Conservation (phyloP, 2,797 vertebrate species). For the Centroberyx gerrardi region DNA sequence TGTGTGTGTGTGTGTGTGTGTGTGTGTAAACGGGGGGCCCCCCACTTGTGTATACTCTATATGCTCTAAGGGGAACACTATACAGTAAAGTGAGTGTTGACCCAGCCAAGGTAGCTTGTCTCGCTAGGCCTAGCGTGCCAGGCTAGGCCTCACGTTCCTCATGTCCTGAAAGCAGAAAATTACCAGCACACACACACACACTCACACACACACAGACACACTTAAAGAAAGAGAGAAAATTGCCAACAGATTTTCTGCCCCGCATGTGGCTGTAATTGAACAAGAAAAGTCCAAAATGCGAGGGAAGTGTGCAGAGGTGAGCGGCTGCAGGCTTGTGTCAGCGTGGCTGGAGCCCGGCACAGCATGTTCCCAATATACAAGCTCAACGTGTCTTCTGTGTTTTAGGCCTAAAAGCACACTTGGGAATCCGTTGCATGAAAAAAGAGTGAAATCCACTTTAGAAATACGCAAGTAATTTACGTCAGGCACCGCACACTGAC, state of each 20-base stretch:
- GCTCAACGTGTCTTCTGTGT: slow-evolving; percentile 31
- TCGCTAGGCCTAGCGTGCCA: slow-evolving; percentile 53
- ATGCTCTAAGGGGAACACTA: slow-evolving; percentile 39
- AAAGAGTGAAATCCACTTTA: slow-evolving; percentile 36
- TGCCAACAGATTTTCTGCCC: slow-evolving; percentile 64
- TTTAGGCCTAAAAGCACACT: slow-evolving; percentile 29
- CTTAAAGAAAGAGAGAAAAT: slow-evolving; percentile 63
- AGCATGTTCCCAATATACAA: slow-evolving; percentile 33
- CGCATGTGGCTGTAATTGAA: slow-evolving; percentile 46
- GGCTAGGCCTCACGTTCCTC: slow-evolving; percentile 53
- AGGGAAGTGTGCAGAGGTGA: not conserved
- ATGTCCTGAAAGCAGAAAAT: slow-evolving; percentile 65
- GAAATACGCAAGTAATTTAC: slow-evolving; percentile 15
- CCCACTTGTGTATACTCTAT: slow-evolving; percentile 21
- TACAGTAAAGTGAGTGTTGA: slow-evolving; percentile 9
- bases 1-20: slow-evolving; percentile 5
- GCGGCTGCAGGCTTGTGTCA: slow-evolving; percentile 10
- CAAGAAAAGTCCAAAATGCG: not conserved
- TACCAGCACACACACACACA: slow-evolving; percentile 25
- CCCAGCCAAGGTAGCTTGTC: slow-evolving; percentile 8
- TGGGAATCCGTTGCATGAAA: slow-evolving; percentile 29
- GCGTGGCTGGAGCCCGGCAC: slow-evolving; percentile 6
- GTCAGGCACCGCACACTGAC: not conserved
- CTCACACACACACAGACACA: slow-evolving; percentile 33
- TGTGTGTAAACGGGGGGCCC: not conserved